phyloP scores from a whole-genome alignment of 1,140 invertebrate genomes.

The Ruditapes philippinarum region DNA sequence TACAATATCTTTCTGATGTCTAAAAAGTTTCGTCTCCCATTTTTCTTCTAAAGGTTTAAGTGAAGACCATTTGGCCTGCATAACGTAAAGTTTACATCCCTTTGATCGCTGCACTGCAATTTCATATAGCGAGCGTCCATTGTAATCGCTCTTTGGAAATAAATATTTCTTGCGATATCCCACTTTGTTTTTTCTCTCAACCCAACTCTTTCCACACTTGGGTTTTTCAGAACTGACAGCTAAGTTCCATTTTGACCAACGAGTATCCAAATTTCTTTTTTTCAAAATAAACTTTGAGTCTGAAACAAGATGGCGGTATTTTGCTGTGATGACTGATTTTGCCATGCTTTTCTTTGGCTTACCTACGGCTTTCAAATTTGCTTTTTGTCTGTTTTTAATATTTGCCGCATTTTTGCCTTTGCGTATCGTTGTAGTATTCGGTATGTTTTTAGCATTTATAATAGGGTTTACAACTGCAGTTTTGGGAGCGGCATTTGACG shows the following conservation, averaged over 20 bases:
- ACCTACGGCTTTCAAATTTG: neutral
- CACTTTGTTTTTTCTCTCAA: constrained; percentile 42
- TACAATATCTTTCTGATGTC: neutral
- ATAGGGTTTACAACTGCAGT: constrained; percentile 42
- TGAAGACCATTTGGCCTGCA: constrained; percentile 56
- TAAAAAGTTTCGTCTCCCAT: constrained; percentile 17
- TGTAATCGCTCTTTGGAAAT: constrained; percentile 32
- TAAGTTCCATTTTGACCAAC: constrained; percentile 70
- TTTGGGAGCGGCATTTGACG: constrained; percentile 20
- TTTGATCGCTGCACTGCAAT: constrained; percentile 59
- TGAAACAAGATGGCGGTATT: constrained; percentile 50
- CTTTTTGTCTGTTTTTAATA: neutral
- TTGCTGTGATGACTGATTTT: constrained; percentile 48
- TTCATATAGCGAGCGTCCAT: constrained; percentile 63
- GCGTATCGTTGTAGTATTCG: neutral
- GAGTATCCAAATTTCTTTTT: neutral
- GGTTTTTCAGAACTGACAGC: constrained; percentile 14
- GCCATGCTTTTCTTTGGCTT: neutral
- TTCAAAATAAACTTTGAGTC: constrained; percentile 71
- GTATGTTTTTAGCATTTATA: constrained; percentile 16
- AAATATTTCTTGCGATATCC: constrained; percentile 50
- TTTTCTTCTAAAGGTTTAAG: neutral
- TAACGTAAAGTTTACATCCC: constrained; percentile 56
- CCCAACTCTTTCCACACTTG: neutral
- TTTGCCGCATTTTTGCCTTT: neutral